Conservation (phyloP, 2,113 vertebrate genomes). For the Sminthopsis crassicaudata region DNA sequence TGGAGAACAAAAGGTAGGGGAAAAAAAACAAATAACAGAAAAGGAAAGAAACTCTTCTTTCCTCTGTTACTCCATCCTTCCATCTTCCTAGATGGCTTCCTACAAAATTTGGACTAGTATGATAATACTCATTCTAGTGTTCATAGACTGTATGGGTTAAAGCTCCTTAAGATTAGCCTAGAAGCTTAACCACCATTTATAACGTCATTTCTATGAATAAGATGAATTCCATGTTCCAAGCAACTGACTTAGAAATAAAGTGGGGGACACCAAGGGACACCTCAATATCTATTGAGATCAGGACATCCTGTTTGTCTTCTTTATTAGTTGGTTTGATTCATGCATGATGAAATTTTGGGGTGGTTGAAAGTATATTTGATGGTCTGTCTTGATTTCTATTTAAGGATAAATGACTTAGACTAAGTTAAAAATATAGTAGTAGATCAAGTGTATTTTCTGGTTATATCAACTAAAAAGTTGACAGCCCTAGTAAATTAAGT, state of each 20-base stretch:
- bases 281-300: neutral
- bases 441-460: neutral
- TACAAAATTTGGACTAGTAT: neutral
- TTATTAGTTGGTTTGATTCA: neutral
- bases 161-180: neutral
- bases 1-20: neutral
- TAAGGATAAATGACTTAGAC: neutral
- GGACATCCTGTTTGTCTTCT: neutral
- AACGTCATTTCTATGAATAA: neutral
- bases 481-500: constrained; percentile 2
- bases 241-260: neutral
- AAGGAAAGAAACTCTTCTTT: neutral
- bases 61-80: neutral
- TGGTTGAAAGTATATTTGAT: neutral
- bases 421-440: neutral
- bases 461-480: neutral
- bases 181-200: neutral
- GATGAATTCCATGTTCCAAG: neutral
- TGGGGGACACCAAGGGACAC: neutral
- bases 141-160: neutral
- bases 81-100: neutral
- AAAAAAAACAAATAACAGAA: neutral
- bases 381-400: neutral
- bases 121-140: neutral
- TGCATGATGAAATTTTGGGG: neutral